phyloP scores from a whole-genome alignment of 1,140 invertebrate genomes.

The Lutraria rhynchaena region DNA sequence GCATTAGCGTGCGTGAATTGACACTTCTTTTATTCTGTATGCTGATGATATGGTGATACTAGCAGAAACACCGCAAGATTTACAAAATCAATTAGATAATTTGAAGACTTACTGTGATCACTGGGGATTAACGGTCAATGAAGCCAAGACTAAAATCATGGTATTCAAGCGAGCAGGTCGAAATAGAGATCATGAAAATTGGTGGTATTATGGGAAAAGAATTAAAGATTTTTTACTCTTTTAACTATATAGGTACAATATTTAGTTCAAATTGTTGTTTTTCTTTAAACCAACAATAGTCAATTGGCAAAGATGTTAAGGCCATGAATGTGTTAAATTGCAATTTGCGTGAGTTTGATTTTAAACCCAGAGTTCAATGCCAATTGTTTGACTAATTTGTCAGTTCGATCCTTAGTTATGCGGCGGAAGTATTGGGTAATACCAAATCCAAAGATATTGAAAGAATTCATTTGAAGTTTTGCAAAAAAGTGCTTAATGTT shows the following conservation, averaged over 20 bases:
- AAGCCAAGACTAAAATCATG: not conserved
- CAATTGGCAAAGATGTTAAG: not conserved
- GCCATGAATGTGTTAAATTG: constrained; percentile 1
- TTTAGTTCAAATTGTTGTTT: not conserved
- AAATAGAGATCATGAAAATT: not conserved
- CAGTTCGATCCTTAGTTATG: not conserved
- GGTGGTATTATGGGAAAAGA: not conserved
- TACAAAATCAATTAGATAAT: not conserved
- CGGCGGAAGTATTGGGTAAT: not conserved
- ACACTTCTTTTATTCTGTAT: constrained; percentile 6
- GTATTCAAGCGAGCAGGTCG: not conserved
- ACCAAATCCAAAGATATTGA: not conserved
- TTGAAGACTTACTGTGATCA: constrained; percentile 18
- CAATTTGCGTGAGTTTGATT: not conserved
- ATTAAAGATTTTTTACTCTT: not conserved
- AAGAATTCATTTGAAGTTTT: constrained; percentile 2
- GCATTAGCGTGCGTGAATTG: not conserved
- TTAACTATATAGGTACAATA: not conserved
- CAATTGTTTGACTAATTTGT: constrained; percentile 10
- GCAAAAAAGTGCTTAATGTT: constrained; percentile 2
- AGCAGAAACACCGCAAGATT: not conserved
- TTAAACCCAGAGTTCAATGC: not conserved
- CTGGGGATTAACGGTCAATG: not conserved
- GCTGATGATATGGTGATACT: constrained; percentile 23
- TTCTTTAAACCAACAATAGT: not conserved